These are phyloP conservation scores for Volucella bombylans DNA, from an alignment of 2,888 invertebrate species.

Conservation along the genomic window DNA sequence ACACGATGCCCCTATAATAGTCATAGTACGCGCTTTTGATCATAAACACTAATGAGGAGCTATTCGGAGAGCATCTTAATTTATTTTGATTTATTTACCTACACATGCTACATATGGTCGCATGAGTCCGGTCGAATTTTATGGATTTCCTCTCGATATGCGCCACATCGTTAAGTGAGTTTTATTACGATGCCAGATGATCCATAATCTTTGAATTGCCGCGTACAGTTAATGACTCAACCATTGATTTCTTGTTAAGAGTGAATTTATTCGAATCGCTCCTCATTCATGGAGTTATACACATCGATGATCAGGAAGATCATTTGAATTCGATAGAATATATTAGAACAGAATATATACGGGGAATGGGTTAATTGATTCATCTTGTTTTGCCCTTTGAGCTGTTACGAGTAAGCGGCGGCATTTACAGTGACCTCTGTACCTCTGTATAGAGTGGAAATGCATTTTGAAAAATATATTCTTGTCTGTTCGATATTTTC, in stretches of 20 bases:
- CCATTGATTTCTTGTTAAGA: conserved; percentile 29
- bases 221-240: conserved; percentile 27
- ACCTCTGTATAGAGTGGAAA: too few relatives aligned
- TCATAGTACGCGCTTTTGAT: conserved; percentile 2
- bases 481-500: too few relatives aligned
- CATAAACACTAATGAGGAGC: conserved; percentile 57
- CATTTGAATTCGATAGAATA: too few relatives aligned
- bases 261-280: conserved; percentile 4
- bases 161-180: conserved; percentile 24
- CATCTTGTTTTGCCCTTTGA: too few relatives aligned
- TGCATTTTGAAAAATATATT: too few relatives aligned
- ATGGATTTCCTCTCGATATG: conserved; percentile 24
- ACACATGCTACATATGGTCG: conserved; percentile 20
- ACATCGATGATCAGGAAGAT: not conserved
- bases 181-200: conserved; percentile 36
- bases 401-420: too few relatives aligned
- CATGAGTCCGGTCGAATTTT: not conserved
- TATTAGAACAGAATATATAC: too few relatives aligned
- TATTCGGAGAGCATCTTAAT: conserved; percentile 40
- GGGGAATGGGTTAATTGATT: too few relatives aligned
- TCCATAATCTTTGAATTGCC: conserved; percentile 15
- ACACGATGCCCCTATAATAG: not conserved
- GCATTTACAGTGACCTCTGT: too few relatives aligned
- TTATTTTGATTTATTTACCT: conserved; percentile 60
- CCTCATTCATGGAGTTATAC: not conserved